Conservation (phyloP, 1,140 invertebrate genomes). For the Trialeurodes vaporariorum region DNA sequence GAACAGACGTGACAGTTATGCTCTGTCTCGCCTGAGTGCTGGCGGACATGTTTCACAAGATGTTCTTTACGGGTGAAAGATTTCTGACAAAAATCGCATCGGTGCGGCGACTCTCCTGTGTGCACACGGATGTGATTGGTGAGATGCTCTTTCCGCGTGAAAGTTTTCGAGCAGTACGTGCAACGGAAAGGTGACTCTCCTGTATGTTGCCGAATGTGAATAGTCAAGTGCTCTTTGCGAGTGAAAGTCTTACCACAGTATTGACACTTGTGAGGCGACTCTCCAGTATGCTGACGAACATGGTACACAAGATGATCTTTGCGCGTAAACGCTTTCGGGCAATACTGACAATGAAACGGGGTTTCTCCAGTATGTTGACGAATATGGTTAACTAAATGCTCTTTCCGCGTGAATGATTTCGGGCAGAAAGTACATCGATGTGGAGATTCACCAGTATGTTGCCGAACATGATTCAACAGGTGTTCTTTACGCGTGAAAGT, state of each 20-base stretch:
- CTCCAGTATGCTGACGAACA: constrained; percentile 56
- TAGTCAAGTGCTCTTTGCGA: constrained; percentile 47
- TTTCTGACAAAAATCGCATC: constrained; percentile 66
- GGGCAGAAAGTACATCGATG: constrained; percentile 42
- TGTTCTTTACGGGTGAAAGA: constrained; percentile 70
- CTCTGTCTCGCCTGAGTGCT: constrained; percentile 82
- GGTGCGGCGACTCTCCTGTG: constrained; percentile 56
- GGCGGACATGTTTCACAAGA: constrained; percentile 59
- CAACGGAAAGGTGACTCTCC: constrained; percentile 41
- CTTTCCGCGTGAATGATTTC: constrained; percentile 76
- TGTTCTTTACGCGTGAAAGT: constrained; percentile 71
- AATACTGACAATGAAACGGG: constrained; percentile 44
- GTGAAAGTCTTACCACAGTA: constrained; percentile 52
- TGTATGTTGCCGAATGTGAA: constrained; percentile 58
- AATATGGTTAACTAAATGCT: constrained; percentile 70
- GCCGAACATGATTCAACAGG: constrained; percentile 62
- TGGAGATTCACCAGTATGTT: constrained; percentile 44
- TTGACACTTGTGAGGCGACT: constrained; percentile 34
- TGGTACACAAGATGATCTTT: constrained; percentile 61
- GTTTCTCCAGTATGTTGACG: constrained; percentile 63
- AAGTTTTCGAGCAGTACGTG: constrained; percentile 68
- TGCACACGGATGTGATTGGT: constrained; percentile 69
- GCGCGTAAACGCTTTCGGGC: constrained; percentile 49
- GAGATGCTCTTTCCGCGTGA: constrained; percentile 66
- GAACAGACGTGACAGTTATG: constrained; percentile 72